Evolutionary conservation across 2,113 vertebrate species (phyloP), one percentile per base, ranked within the genome.

Genomic region (Hyperoodon ampullatus): DNA sequence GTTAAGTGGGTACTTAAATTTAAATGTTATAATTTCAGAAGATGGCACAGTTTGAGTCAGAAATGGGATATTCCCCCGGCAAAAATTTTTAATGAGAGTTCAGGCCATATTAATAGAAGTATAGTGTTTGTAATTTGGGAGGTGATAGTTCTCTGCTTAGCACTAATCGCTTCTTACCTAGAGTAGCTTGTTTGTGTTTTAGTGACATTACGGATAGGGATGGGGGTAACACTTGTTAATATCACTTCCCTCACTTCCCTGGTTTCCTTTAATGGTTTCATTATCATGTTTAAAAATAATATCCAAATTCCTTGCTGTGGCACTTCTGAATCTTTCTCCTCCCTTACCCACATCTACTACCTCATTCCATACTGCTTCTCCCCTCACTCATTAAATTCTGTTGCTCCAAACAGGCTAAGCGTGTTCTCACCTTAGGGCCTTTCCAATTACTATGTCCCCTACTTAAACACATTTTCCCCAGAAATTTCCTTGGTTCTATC

Each of bases 11-110:
- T 68, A 50, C n/a, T 63, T 11, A 70, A 50, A 65, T 83, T 33
- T 80, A 92, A 83, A 66, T 18, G 30, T 65, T 58, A 15, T 30
- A 26, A 94, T 93, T 93, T 88, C 39, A 85, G 47, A 90, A 80
- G 78, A 55, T 66, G 80, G 21, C 18, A 50, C 5, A 87, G 9
- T 88, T 86, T 84, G 84, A 89, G 15, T 65, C 0, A 68, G 90
- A 92, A 66, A 60, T 71, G 71, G 24, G 44, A 83, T 63, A 70
- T 21, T 13, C 5, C 21, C 14, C 10, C 26, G 11, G 28, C 19
- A 85, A 74, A 89, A 87, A 53, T 23, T 50, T 12, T 60, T 84
- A 33, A 42, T 53, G 53, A 84, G 42, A 65, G 80, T 93, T 81
- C 30, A 93, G 81, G 47, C 14, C 50, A 26, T 88, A 80, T 93